Base-by-base conservation (phyloP, 2,797 vertebrate genomes). In the Amazona ochrocephala region DNA sequence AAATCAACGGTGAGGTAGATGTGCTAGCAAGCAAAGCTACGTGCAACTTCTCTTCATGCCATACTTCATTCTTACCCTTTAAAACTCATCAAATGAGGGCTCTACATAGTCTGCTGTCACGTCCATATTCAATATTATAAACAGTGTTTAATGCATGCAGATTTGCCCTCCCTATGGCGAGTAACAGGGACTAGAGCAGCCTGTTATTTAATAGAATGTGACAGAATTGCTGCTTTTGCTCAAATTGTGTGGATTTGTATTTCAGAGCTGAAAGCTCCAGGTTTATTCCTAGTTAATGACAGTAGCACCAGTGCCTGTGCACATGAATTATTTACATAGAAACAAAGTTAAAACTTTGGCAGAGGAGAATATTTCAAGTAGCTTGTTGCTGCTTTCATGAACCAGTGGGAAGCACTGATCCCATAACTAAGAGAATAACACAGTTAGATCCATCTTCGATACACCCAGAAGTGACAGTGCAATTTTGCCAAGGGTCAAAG, bases 321-420 rank as follows among this genome's bases (percentile, higher is more conserved):
- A 41, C 13, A 53, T 41, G 48, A 61, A 41, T 89, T 94, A 93
- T 96, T 95, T 94, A 77, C 80, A 76, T 45, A 50, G 75, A 89
- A 94, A 91, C 34, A 76, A 84, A 94, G 94, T 92, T 94, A 83
- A 96, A 94, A 87, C 51, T 84, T 72, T 66, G 80, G 64, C 64
- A 71, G 77, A 41, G 48, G 64, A 93, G 67, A 88, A 75, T 88
- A 79, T 89, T 95, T 95, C 77, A 29, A 15, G 74, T 44, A 48
- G 65, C 50, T 89, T 80, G 29, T 58, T 95, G 93, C 77, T 77
- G 74, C 68, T 91, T 96, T 90, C 65, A 74, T 72, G 66, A 84
- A 88, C 51, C 79, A 41, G 41, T 75, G 73, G 66, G 82, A 94
- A 83, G 72, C 53, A 61, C 34, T 8, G 32, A 65, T 58, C 67